Evolutionary conservation across 2,888 invertebrate species (phyloP).

Genomic region (Orthonevra nobilis): DNA sequence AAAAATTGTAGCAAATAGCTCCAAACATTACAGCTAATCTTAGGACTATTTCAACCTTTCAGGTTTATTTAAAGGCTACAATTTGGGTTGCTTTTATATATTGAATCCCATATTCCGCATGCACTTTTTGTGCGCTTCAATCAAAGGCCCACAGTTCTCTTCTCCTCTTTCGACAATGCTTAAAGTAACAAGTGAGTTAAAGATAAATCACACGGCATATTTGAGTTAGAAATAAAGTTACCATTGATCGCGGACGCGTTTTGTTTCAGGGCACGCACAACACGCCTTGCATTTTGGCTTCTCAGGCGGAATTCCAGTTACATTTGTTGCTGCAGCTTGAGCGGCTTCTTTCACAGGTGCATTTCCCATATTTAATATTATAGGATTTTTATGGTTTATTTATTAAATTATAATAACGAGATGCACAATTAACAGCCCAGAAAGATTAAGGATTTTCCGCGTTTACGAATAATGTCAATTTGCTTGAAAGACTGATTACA

Average conservation of each 20-base stretch:
- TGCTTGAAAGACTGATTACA: too few species aligned
- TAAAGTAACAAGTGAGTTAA: constrained; percentile 81
- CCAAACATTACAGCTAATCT: constrained; percentile 7
- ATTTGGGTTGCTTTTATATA: constrained; percentile 83
- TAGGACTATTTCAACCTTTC: constrained; percentile 13
- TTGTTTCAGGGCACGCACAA: constrained; percentile 98
- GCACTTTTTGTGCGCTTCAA: constrained; percentile 97
- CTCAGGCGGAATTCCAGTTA: constrained; percentile 79
- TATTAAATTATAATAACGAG: not conserved
- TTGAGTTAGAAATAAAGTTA: constrained; percentile 79
- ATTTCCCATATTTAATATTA: constrained; percentile 82
- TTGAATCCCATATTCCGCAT: constrained; percentile 98
- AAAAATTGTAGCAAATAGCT: constrained; percentile 1
- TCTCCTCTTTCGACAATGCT: constrained; percentile 96
- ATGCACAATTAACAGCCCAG: too few species aligned
- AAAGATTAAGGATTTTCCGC: too few species aligned
- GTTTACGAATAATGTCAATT: too few species aligned
- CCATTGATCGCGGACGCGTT: constrained; percentile 94
- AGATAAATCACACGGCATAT: too few species aligned
- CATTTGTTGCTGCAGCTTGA: constrained; percentile 75
- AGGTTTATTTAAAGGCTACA: too few species aligned
- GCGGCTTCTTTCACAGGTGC: constrained; percentile 81
- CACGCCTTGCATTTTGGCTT: constrained; percentile 95
- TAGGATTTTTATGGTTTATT: too few species aligned
- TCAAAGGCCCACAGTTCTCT: constrained; percentile 92